These are phyloP conservation scores for Bos javanicus DNA, from an alignment of 2,113 vertebrate species.

Conservation along the genomic window DNA sequence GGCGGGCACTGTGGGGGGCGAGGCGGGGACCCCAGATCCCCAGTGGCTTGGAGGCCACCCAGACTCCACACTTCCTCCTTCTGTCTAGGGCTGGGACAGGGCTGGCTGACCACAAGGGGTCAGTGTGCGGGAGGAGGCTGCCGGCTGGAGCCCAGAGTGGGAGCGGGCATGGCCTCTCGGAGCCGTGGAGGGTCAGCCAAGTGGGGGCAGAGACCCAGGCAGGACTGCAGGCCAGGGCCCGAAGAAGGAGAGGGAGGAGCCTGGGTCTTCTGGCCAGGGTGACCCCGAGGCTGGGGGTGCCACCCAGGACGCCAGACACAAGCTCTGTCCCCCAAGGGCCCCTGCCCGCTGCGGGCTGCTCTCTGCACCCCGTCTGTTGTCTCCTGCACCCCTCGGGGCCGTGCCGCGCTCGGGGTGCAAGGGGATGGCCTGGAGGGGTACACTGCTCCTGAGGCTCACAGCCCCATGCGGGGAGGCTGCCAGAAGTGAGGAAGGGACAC, in stretches of 20 bases:
- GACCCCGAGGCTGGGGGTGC: background rate
- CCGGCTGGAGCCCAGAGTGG: background rate
- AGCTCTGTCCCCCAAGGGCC: background rate
- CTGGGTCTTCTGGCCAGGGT: background rate
- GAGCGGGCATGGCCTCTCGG: background rate
- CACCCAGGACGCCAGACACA: background rate
- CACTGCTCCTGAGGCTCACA: background rate
- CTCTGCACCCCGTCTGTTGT: background rate
- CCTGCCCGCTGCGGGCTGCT: background rate
- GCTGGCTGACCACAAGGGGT: background rate
- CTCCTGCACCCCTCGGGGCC: background rate
- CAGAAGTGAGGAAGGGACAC: rapidly evolving
- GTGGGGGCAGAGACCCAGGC: background rate
- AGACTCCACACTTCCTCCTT: background rate
- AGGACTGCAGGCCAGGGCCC: background rate
- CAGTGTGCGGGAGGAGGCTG: rapidly evolving
- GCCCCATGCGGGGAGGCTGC: background rate
- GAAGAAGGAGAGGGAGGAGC: no score
- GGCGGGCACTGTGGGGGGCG: background rate
- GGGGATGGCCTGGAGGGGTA: background rate
- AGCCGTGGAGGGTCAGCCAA: background rate
- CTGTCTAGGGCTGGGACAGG: background rate
- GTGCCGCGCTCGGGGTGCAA: no score
- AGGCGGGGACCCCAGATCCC: background rate
- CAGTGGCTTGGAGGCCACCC: background rate